Percentiles rank a stretch among this genome's conserved stretches.
phyloP scores from a whole-genome alignment of 2,797 vertebrate species.

The Acanthopagrus latus region DNA sequence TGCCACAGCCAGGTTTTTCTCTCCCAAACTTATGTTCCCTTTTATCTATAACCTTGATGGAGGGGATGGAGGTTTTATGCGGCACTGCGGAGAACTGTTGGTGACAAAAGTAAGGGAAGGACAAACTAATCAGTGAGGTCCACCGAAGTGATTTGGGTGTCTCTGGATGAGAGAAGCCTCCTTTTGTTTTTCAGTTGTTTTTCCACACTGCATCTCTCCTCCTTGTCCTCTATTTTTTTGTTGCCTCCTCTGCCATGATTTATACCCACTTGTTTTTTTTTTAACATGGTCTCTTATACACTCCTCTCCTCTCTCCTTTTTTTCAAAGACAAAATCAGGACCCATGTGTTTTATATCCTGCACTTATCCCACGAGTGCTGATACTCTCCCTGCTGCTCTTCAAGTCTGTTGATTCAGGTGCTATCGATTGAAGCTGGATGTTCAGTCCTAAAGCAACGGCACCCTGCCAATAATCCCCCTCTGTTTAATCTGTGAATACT shows the following conservation, averaged over 20 bases:
- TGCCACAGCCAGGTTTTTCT: constrained; percentile 13
- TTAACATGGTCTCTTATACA: neutral
- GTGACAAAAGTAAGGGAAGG: neutral
- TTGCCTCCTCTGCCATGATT: constrained; percentile 36
- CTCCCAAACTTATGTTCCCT: constrained; percentile 11
- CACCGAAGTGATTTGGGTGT: constrained; percentile 12
- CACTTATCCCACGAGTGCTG: constrained; percentile 16
- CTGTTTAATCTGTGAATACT: constrained; percentile 24
- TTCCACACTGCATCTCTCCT: neutral
- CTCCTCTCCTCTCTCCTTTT: neutral
- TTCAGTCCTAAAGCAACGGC: constrained; percentile 11
- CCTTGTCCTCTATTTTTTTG: no score
- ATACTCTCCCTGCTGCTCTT: constrained; percentile 24
- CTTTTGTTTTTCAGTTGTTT: neutral
- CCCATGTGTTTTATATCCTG: constrained; percentile 24
- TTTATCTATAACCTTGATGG: neutral
- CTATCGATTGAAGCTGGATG: constrained; percentile 20
- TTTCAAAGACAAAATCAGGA: neutral
- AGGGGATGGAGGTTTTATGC: neutral
- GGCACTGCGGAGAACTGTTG: neutral
- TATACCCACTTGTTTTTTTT: constrained; percentile 2
- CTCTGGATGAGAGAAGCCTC: neutral
- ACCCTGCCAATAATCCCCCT: constrained; percentile 7
- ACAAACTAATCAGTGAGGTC: constrained; percentile 13
- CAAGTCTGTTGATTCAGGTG: constrained; percentile 29